phyloP scores from a whole-genome alignment of 2,113 vertebrate genomes.

The Microtus ochrogaster region DNA sequence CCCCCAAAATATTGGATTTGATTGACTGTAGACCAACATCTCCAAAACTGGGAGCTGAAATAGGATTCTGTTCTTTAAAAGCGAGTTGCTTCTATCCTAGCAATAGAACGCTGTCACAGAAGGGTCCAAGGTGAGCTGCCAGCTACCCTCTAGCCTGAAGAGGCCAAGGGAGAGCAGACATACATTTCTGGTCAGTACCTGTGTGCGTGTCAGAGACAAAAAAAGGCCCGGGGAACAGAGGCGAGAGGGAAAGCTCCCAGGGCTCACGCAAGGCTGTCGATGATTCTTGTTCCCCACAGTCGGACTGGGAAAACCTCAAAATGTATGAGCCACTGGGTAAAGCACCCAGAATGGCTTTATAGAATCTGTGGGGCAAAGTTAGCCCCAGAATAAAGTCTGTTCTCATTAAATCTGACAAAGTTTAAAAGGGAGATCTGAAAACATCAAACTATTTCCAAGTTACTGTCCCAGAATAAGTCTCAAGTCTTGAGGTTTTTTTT shows the following conservation, averaged over 20 bases:
- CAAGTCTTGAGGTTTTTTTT: background rate
- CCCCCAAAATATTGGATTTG: background rate
- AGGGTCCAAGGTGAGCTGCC: background rate
- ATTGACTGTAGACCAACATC: background rate
- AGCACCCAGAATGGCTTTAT: constrained; percentile 15
- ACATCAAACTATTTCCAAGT: constrained; percentile 27
- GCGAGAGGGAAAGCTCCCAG: background rate
- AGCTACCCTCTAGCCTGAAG: constrained; percentile 25
- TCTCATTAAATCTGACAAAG: constrained; percentile 28
- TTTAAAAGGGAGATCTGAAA: constrained; percentile 55
- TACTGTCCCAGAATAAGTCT: constrained; percentile 53
- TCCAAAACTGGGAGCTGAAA: background rate
- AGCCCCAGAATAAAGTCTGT: constrained; percentile 15
- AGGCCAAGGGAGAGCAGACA: background rate
- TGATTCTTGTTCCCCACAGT: constrained; percentile 34
- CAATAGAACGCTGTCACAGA: background rate
- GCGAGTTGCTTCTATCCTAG: background rate
- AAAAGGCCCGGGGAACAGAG: background rate
- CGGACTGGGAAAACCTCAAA: background rate
- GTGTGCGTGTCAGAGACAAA: background rate
- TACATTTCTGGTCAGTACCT: background rate
- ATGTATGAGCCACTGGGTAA: constrained; percentile 1
- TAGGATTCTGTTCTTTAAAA: background rate
- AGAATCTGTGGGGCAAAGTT: constrained; percentile 38
- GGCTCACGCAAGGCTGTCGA: background rate